Evolutionary conservation across 2,797 vertebrate genomes (phyloP).

Genomic region (Prionace glauca): DNA sequence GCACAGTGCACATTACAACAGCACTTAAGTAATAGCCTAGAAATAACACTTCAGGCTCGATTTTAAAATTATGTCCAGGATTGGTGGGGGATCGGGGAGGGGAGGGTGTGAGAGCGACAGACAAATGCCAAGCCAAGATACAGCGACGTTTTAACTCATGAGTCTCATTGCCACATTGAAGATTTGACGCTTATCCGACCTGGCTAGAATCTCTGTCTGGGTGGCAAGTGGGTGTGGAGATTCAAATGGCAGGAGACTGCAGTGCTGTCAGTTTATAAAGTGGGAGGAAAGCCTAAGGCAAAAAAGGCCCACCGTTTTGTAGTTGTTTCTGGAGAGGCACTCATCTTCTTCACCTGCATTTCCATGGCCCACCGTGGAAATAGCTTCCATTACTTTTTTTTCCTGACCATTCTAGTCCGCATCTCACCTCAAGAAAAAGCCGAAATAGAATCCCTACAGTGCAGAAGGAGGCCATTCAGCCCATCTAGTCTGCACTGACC

Average conservation of each 20-base stretch:
- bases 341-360: background rate
- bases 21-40: background rate
- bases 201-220: background rate
- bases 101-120: background rate
- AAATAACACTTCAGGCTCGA: background rate
- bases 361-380: too few relatives aligned
- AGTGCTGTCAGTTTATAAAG: background rate
- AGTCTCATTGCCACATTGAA: background rate
- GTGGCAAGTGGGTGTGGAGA: background rate
- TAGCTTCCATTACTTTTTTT: too few relatives aligned
- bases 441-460: too few relatives aligned
- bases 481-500: too few relatives aligned
- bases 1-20: background rate
- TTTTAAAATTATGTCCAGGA: background rate
- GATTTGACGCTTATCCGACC: background rate
- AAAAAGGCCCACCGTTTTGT: background rate
- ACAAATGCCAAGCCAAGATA: background rate
- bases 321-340: background rate
- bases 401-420: background rate
- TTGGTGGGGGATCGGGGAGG: background rate
- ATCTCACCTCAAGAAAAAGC: background rate
- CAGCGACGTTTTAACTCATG: background rate
- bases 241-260: background rate
- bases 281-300: background rate
- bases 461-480: too few relatives aligned